Percentiles rank a stretch among this genome's conserved stretches.
Evolutionary conservation across 2,888 invertebrate species (phyloP).

Genomic region (Trissolcus japonicus): DNA sequence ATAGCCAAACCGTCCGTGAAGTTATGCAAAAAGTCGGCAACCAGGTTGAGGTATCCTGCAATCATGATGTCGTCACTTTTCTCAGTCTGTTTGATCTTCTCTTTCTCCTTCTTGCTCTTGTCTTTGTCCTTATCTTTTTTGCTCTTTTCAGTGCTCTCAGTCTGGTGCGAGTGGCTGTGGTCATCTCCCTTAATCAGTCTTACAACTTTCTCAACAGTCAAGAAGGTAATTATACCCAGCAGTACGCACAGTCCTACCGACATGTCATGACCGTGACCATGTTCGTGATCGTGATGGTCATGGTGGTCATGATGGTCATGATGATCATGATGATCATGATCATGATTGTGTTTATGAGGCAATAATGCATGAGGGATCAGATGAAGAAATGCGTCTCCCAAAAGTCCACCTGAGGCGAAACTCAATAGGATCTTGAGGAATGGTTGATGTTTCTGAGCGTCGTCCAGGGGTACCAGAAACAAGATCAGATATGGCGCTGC

Average conservation of each 20-base stretch:
- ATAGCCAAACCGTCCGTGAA: conserved; percentile 99
- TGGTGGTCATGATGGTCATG: conserved; percentile 78
- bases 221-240: conserved; percentile 93
- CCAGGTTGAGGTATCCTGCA: conserved; percentile 96
- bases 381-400: conserved; percentile 99
- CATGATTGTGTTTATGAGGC: conserved; percentile 77
- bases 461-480: conserved; percentile 94
- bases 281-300: conserved; percentile 76
- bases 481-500: conserved; percentile 95
- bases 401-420: conserved; percentile 95
- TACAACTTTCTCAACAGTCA: conserved; percentile 95
- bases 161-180: conserved; percentile 63
- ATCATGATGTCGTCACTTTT: conserved; percentile 82
- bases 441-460: conserved; percentile 88
- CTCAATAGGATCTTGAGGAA: conserved; percentile 92
- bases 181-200: conserved; percentile 92
- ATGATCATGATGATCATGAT: conserved; percentile 72
- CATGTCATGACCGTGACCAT: conserved; percentile 84
- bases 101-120: conserved; percentile 12
- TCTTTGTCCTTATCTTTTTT: conserved; percentile 27
- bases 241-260: conserved; percentile 96
- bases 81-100: conserved; percentile 14
- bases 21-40: conserved; percentile 98
- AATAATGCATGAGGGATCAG: conserved; percentile 96
- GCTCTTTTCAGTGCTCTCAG: conserved; percentile 42